Evolutionary conservation across 2,888 invertebrate genomes (phyloP), one percentile per base, ranked within the genome.

Genomic region (Phyllotreta cruciferae): DNA sequence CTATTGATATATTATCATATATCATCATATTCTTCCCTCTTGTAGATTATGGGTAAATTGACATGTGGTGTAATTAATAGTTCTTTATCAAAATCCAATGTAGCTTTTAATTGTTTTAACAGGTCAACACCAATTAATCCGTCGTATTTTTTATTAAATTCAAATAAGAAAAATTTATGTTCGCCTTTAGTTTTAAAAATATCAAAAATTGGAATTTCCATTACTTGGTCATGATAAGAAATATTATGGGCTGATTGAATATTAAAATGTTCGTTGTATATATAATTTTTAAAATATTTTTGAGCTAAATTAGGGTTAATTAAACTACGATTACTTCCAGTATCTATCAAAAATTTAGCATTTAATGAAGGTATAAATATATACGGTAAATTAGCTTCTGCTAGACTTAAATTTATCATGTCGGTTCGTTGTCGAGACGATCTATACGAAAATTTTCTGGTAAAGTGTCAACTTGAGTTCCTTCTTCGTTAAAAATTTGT

Each of bases 171-270:
- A 8, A 47, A 47, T 47, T 47, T 47, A 10, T 47, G 24, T 9
- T 7, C 11, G 4, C 2, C 47, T 47, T 13, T 24, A 13, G 35
- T n/a, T 11, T 47, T 14, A 14, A 47, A 47, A 14, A 47, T 47
- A 11, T 47, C 49, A 10, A 14, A 49, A 49, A 49, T 9, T 10
- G 49, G 49, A 24, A 34, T 24, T 49, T 49, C 9, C 0, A 49
- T 9, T 4, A 49, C 34, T 49, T 49, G 6, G 13, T 49, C 35
- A 24, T 49, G 49, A 49, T 34, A 34, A 24, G 34, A 34, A 10
- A 34, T 49, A 47, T 35, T 47, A 47, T 47, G 47, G 35, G 47
- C 47, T 47, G 14, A 7, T 9, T 45, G 45, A 14, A 45, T 45
- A 11, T 24, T 45, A 45, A 13, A 45, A 45, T 45, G 0, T 13